Conservation (phyloP, 2,113 vertebrate species). For the Gallinago undulata region DNA sequence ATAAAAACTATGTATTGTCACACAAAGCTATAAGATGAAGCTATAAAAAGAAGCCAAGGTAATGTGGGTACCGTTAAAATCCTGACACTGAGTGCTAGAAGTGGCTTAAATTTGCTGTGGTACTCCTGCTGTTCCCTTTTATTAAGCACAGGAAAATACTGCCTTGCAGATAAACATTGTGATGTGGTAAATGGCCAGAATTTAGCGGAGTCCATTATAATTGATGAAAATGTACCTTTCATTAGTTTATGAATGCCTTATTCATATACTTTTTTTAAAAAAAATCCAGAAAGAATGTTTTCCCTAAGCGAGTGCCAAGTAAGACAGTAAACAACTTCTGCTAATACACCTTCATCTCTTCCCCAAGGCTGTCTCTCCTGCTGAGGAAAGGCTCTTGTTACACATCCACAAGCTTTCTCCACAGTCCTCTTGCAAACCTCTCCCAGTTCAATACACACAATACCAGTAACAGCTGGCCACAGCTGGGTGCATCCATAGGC, state of each 20-base stretch:
- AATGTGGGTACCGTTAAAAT: background rate
- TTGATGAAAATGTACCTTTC: constrained; percentile 46
- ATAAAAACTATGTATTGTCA: background rate
- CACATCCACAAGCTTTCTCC: no score
- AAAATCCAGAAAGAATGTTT: constrained; percentile 20
- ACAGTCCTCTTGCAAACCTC: background rate
- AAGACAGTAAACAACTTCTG: constrained; percentile 30
- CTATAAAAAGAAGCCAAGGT: background rate
- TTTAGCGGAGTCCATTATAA: constrained; percentile 33
- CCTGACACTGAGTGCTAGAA: background rate
- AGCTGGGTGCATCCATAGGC: background rate
- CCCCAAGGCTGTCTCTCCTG: background rate
- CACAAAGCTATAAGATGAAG: background rate
- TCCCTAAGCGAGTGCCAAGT: constrained; percentile 30
- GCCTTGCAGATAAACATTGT: constrained; percentile 16
- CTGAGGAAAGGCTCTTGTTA: background rate
- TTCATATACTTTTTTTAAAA: background rate
- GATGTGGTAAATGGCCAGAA: constrained; percentile 16
- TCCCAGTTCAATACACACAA: background rate
- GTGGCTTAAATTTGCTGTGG: background rate
- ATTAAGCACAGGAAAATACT: background rate
- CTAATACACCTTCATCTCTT: background rate
- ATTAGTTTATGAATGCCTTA: constrained; percentile 43
- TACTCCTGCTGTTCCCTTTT: background rate
- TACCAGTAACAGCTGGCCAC: background rate